phyloP scores from a whole-genome alignment of 1,140 invertebrate species.

The Cephus cinctus region DNA sequence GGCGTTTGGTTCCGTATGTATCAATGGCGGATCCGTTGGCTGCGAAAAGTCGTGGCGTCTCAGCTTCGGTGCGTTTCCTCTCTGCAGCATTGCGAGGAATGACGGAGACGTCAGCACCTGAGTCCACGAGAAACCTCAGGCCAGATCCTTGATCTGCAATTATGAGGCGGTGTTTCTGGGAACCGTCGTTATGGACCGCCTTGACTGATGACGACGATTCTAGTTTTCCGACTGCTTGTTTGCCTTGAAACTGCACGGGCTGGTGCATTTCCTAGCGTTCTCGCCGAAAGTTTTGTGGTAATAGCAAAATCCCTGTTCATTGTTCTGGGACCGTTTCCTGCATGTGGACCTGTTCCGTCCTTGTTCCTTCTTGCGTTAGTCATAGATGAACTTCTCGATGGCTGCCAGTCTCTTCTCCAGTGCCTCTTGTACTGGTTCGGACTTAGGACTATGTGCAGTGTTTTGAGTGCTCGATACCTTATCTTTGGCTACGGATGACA shows the following conservation, averaged over 20 bases:
- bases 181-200: not conserved
- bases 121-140: constrained; percentile 27
- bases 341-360: not conserved
- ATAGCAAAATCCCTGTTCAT: constrained; percentile 10
- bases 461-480: not conserved
- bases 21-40: not conserved
- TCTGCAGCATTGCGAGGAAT: constrained; percentile 14
- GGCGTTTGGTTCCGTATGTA: not conserved
- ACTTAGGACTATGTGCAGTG: not conserved
- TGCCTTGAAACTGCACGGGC: constrained; percentile 22
- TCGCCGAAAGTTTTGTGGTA: constrained; percentile 17
- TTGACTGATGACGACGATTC: not conserved
- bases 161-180: constrained; percentile 20
- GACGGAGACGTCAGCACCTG: constrained; percentile 33
- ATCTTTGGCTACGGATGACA: not conserved
- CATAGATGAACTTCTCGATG: no score
- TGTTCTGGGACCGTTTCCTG: not conserved
- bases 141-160: constrained; percentile 21
- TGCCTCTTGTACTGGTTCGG: not conserved
- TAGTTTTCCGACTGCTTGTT: not conserved
- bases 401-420: not conserved
- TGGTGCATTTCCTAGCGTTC: constrained; percentile 23
- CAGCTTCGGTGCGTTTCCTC: no score
- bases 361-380: not conserved
- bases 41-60: not conserved